Base-by-base conservation (phyloP, 2,888 invertebrate genomes). In the Nomada fabriciana region DNA sequence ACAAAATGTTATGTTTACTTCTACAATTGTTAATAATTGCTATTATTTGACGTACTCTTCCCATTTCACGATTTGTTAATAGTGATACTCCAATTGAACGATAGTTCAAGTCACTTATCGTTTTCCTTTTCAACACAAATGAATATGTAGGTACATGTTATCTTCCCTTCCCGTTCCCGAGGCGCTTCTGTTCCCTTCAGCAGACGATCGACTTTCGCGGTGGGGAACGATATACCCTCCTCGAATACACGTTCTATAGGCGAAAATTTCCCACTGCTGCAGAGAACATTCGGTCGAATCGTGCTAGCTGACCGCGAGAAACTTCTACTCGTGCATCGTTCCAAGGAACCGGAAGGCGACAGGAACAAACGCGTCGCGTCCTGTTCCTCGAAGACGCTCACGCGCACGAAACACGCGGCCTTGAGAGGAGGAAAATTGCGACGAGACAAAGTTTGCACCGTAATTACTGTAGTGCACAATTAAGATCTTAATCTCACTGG, bases 401-500 rank as follows among this genome's bases (percentile, higher is more conserved):
- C 36, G 60, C 42, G 18, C 42, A 29, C 13, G n/a, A 13, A 36
- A 63, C 71, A 75, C 79, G 64, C 61, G 25, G 57, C 43, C 57
- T 80, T 73, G 63, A 69, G 69, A 53, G 70, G 29, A 69, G 64
- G 82, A 76, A 78, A 76, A 79, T 75, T 63, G 78, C 76, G 68
- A 75, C 60, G 18, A 25, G 76, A 77, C 82, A 83, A 80, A 85
- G 82, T 83, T 86, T 81, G 65, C 68, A 76, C 68, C 74, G 83
- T 85, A 88, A 89, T 87, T 87, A 83, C 82, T 76, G 80, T 76
- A 73, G 70, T 83, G 87, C 80, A 85, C 88, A 90, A 91, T 91
- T 91, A 91, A 90, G 90, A 90, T 88, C 90, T 90, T 90, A 89
- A 89, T 90, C 86, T 87, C 79, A 70, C 59, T 76, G 47, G 79